These are phyloP conservation scores for Rhagonycha lutea DNA, from an alignment of 2,888 invertebrate species.

Conservation along the genomic window DNA sequence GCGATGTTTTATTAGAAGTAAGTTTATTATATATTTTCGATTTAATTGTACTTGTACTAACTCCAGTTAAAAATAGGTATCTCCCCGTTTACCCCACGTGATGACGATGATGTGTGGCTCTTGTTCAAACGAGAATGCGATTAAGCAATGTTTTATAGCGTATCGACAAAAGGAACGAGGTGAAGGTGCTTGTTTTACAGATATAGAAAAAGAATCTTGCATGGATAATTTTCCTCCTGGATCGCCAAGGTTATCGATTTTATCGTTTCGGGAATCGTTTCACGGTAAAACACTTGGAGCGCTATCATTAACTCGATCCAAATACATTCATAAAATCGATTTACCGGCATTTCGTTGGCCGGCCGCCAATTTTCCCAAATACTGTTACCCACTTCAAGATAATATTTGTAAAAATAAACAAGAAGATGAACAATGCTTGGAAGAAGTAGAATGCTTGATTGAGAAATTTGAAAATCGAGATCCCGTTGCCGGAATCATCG, in stretches of 20 bases:
- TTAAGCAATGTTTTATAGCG: conserved; percentile 89
- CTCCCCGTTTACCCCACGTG: conserved; percentile 80
- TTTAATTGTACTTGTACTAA: background rate
- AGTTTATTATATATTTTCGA: conserved; percentile 31
- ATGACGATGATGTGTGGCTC: conserved; percentile 98
- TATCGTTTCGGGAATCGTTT: conserved; percentile 88
- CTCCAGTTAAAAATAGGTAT: conserved; percentile 60
- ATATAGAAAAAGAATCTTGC: conserved; percentile 78
- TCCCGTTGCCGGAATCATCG: conserved; percentile 90
- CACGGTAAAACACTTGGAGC: conserved; percentile 93
- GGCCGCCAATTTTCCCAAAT: conserved; percentile 84
- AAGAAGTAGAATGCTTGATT: conserved; percentile 73
- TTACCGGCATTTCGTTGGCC: conserved; percentile 97
- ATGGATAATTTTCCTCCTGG: conserved; percentile 88
- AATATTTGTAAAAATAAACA: conserved; percentile 74
- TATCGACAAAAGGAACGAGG: conserved; percentile 78
- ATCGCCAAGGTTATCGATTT: conserved; percentile 77
- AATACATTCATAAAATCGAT: conserved; percentile 94
- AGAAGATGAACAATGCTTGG: conserved; percentile 77
- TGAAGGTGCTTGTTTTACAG: conserved; percentile 67
- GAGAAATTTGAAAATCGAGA: conserved; percentile 66
- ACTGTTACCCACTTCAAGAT: conserved; percentile 90
- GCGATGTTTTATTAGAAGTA: conserved; percentile 69
- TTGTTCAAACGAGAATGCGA: conserved; percentile 96
- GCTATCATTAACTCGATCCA: conserved; percentile 87